These are phyloP conservation scores for Oasisia sp. DNA, from an alignment of 2,888 invertebrate genomes.

Conservation along the genomic window DNA sequence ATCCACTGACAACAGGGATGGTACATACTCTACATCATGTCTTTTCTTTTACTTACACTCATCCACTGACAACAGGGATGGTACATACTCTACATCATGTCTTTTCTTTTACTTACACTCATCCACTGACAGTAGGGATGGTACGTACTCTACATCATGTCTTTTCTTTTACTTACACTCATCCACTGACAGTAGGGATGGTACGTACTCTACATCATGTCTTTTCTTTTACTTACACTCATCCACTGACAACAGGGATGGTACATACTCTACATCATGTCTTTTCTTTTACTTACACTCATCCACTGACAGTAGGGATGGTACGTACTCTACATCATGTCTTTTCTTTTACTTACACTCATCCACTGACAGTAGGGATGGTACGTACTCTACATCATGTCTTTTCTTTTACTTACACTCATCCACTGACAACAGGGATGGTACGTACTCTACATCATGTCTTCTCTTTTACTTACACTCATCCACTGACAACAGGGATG, in stretches of 20 bases:
- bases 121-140: slow-evolving; percentile 88
- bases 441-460: slow-evolving; percentile 59
- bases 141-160: slow-evolving; percentile 59
- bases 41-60: too few relatives aligned
- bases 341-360: too few relatives aligned
- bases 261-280: slow-evolving; percentile 59
- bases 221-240: too few relatives aligned
- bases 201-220: slow-evolving; percentile 59
- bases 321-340: slow-evolving; percentile 59
- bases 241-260: slow-evolving; percentile 88
- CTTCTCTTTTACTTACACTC: too few relatives aligned
- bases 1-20: slow-evolving; percentile 88
- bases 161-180: too few relatives aligned
- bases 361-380: slow-evolving; percentile 88
- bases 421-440: slow-evolving; percentile 88
- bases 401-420: too few relatives aligned
- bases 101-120: too few relatives aligned
- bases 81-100: slow-evolving; percentile 59
- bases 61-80: slow-evolving; percentile 88
- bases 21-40: slow-evolving; percentile 59
- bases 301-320: slow-evolving; percentile 88
- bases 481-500: slow-evolving; percentile 88
- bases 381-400: slow-evolving; percentile 59
- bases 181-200: slow-evolving; percentile 88
- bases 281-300: too few relatives aligned